These are phyloP conservation scores for Eupsittula cactorum DNA, from an alignment of 2,113 vertebrate species.

Conservation along the genomic window DNA sequence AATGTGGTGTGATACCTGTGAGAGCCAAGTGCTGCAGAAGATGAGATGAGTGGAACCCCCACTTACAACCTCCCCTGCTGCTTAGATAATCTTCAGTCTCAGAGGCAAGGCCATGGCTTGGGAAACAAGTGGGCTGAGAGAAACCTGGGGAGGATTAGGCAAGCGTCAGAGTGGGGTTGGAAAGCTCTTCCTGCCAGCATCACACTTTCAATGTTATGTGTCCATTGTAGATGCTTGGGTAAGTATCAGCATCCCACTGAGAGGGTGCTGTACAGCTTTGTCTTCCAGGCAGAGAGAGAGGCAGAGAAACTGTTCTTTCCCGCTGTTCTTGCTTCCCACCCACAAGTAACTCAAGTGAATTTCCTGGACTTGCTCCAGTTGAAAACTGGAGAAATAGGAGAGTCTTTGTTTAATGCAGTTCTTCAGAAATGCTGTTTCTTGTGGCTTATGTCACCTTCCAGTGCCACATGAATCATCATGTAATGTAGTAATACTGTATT, in stretches of 20 bases:
- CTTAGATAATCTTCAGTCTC: not conserved
- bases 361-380: not conserved
- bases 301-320: not conserved
- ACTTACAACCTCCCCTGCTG: not conserved
- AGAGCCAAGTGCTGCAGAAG: not conserved
- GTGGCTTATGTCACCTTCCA: not conserved
- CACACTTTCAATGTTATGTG: not conserved
- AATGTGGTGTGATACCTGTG: fast-evolving
- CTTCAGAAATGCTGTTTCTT: not conserved
- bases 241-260: not conserved
- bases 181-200: not conserved
- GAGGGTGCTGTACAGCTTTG: not conserved
- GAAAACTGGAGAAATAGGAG: not conserved
- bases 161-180: not conserved
- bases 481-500: fast-evolving
- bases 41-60: not conserved
- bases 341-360: not conserved
- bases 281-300: not conserved
- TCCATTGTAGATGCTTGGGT: not conserved
- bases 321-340: not conserved
- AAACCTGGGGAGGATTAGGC: not conserved
- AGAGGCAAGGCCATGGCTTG: fast-evolving
- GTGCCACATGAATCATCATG: not conserved
- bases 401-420: not conserved
- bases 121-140: not conserved